Base-by-base conservation (phyloP, 2,797 vertebrate genomes). In the Sebastiscus tertius region DNA sequence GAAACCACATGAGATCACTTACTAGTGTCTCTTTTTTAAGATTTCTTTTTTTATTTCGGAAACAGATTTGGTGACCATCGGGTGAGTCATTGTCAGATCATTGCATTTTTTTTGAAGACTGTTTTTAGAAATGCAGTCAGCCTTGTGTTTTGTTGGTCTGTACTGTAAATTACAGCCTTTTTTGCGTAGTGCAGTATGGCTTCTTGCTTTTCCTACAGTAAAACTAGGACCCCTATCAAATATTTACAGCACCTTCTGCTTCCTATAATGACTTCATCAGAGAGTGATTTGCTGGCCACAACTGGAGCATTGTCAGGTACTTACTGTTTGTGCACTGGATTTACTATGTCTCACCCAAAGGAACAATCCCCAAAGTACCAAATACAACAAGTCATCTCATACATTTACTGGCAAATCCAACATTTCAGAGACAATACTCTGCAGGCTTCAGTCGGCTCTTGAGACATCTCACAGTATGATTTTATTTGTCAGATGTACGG, bases 401-500 rank as follows among this genome's bases (percentile, higher is more conserved):
- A 59, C 12, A 64, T 69, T 60, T 27, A 65, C 42, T 20, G 33
- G 49, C 49, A 82, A 77, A 75, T 67, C 36, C 55, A 36, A 29
- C 72, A 34, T 68, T 75, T 90, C 69, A 81, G 54, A 59, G 63
- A 80, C 62, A 74, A 24, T 54, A 34, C 74, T 66, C 65, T 46
- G 70, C 39, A 63, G 60, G 76, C 75, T 84, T 78, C 22, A 24
- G 66, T 72, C 67, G 18, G 52, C 83, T 87, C 80, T 59, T 31
- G 82, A 83, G 75, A 80, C 82, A 66, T 80, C 88, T 81, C 61
- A 60, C 75, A 55, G 88, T 58, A 73, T 58, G 84, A 80, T 91
- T 93, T 88, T 85, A 90, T 90, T 88, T 88, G 87, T 93, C 88
- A 91, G 89, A 86, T 70, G 77, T 75, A 68, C 82, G 73, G 82